Conservation (phyloP, 2,797 vertebrate species). For the Aplochiton taeniatus region DNA sequence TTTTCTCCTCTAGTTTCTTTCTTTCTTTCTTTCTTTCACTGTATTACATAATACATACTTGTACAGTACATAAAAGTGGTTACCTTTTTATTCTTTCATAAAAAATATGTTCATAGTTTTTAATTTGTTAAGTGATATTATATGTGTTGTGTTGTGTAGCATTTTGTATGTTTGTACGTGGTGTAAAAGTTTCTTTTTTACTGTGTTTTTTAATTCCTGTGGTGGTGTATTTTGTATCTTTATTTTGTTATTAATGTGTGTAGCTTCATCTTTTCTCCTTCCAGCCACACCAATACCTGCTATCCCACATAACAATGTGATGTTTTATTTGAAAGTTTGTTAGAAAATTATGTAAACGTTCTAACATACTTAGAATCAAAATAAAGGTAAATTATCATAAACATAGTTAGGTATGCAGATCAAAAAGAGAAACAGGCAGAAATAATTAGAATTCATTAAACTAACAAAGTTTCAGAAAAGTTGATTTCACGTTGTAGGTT, state of each 20-base stretch:
- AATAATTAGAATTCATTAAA: too few relatives aligned
- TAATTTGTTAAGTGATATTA: conserved; percentile 15
- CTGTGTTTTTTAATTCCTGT: conserved; percentile 32
- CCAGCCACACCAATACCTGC: conserved; percentile 32
- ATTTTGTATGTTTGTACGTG: conserved; percentile 20
- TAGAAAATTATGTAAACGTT: too few relatives aligned
- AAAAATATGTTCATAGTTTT: conserved; percentile 20
- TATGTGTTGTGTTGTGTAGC: conserved; percentile 34
- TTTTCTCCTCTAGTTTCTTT: not conserved
- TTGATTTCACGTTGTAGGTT: too few relatives aligned
- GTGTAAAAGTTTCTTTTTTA: not conserved
- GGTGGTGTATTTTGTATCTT: conserved; percentile 25
- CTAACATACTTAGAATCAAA: too few relatives aligned
- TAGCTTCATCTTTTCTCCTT: conserved; percentile 33
- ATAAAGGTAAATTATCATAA: conserved; percentile 12
- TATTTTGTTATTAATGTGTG: conserved; percentile 29
- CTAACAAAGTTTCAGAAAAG: too few relatives aligned
- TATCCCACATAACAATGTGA: not conserved
- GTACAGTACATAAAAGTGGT: not conserved
- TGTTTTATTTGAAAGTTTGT: too few relatives aligned
- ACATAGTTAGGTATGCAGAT: not conserved
- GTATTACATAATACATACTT: too few relatives aligned
- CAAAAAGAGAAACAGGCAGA: too few relatives aligned
- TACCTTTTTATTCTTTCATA: conserved; percentile 18
- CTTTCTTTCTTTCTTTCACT: not conserved